phyloP scores from a whole-genome alignment of 2,797 vertebrate genomes.

The Trachops cirrhosus region DNA sequence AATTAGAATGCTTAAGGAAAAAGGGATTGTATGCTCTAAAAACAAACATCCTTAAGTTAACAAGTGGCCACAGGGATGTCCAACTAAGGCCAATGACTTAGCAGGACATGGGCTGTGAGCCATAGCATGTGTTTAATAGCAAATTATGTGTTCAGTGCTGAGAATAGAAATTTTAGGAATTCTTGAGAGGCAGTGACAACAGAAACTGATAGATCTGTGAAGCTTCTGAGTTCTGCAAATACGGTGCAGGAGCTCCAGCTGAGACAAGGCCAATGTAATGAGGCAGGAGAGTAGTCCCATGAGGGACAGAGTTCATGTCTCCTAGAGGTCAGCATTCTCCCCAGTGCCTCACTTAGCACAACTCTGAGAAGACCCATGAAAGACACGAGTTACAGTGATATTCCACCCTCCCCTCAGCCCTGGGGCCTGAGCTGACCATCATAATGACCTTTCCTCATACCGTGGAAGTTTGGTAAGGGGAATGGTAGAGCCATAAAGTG shows the following conservation, averaged over 20 bases:
- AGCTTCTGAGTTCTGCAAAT: background rate
- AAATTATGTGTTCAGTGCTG: background rate
- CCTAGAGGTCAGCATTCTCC: background rate
- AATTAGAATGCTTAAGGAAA: background rate
- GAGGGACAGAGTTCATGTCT: background rate
- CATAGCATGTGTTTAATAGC: background rate
- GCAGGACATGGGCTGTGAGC: background rate
- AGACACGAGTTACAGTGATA: accelerated
- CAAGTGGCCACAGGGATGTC: background rate
- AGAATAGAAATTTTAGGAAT: background rate
- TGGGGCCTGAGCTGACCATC: background rate
- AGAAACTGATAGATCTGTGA: background rate
- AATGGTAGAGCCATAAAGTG: accelerated
- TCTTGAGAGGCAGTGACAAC: background rate
- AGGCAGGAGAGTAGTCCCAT: background rate
- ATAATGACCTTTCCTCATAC: background rate
- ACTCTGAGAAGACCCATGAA: background rate
- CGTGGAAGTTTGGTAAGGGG: background rate
- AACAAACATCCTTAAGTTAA: background rate
- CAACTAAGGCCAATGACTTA: background rate
- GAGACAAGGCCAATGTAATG: background rate
- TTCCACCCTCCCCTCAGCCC: background rate
- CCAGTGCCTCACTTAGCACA: too few species aligned
- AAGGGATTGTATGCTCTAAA: background rate
- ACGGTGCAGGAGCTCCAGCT: background rate